Percentiles rank a stretch among this genome's conserved stretches.
Conservation (phyloP, 2,113 vertebrate genomes). For the Hyperopisus bebe region DNA sequence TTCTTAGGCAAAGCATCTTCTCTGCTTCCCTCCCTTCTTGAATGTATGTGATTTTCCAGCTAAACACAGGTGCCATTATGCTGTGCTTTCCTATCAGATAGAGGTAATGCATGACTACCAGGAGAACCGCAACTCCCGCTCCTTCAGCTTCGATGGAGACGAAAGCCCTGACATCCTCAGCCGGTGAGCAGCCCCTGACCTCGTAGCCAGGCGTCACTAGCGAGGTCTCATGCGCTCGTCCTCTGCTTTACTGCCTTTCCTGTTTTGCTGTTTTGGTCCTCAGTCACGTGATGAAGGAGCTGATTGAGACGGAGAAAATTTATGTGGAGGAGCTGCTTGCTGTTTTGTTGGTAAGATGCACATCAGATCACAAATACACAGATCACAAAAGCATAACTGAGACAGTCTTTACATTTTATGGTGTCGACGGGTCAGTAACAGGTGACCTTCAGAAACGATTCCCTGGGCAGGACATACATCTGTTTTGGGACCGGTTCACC, state of each 20-base stretch:
- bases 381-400: neutral
- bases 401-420: neutral
- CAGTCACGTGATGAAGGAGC: constrained; percentile 82
- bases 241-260: neutral
- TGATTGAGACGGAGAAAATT: constrained; percentile 81
- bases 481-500: neutral
- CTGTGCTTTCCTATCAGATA: constrained; percentile 60
- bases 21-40: neutral
- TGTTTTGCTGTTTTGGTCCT: neutral
- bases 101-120: constrained; percentile 84
- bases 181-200: constrained; percentile 55
- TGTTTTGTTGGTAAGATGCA: constrained; percentile 73
- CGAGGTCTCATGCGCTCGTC: neutral
- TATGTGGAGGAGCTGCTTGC: constrained; percentile 85
- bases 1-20: neutral
- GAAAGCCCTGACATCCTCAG: constrained; percentile 76
- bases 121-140: constrained; percentile 69
- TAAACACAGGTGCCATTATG: neutral
- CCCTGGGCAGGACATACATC: neutral
- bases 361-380: neutral
- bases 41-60: neutral
- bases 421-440: neutral
- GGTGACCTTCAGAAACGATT: neutral
- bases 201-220: neutral
- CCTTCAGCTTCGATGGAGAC: constrained; percentile 67